phyloP scores from a whole-genome alignment of 1,140 invertebrate species.

The Pachyrhynchus sulphureomaculatus region DNA sequence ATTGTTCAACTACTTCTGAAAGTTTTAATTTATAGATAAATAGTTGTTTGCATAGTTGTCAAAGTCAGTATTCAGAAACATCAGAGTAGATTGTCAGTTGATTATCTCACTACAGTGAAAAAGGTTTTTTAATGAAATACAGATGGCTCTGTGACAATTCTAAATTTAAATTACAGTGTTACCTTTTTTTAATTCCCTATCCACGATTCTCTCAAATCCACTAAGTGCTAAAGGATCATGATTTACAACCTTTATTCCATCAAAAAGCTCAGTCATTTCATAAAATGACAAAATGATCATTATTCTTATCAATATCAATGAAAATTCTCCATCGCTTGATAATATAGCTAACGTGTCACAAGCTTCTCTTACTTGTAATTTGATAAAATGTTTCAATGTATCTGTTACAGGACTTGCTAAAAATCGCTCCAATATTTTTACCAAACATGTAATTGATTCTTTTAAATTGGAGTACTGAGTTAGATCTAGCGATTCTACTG shows the following conservation, averaged over 20 bases:
- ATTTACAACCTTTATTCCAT: slow-evolving; percentile 28
- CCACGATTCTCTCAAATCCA: slow-evolving; percentile 23
- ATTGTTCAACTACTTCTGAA: too few species aligned
- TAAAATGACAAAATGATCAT: slow-evolving; percentile 28
- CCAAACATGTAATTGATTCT: slow-evolving; percentile 1
- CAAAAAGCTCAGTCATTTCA: slow-evolving; percentile 22
- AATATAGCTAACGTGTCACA: slow-evolving; percentile 10
- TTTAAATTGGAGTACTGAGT: not conserved
- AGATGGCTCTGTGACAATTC: too few species aligned
- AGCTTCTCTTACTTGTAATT: slow-evolving; percentile 17
- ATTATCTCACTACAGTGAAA: too few species aligned
- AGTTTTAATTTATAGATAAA: too few species aligned
- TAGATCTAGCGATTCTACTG: not conserved
- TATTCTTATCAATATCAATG: slow-evolving; percentile 4
- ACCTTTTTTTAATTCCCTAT: slow-evolving; percentile 23
- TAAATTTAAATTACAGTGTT: too few species aligned
- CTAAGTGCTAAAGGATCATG: slow-evolving; percentile 22
- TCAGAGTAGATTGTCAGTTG: too few species aligned
- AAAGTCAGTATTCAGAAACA: too few species aligned
- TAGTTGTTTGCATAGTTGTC: too few species aligned
- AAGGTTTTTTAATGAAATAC: too few species aligned
- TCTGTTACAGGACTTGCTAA: slow-evolving; percentile 12
- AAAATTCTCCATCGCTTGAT: slow-evolving; percentile 15
- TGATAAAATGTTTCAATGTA: slow-evolving; percentile 17
- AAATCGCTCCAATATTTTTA: slow-evolving; percentile 23